Percentiles rank a stretch among this genome's conserved stretches.
Conservation (phyloP, 2,888 invertebrate genomes). For the Scaptomyza cyrtandrae region DNA sequence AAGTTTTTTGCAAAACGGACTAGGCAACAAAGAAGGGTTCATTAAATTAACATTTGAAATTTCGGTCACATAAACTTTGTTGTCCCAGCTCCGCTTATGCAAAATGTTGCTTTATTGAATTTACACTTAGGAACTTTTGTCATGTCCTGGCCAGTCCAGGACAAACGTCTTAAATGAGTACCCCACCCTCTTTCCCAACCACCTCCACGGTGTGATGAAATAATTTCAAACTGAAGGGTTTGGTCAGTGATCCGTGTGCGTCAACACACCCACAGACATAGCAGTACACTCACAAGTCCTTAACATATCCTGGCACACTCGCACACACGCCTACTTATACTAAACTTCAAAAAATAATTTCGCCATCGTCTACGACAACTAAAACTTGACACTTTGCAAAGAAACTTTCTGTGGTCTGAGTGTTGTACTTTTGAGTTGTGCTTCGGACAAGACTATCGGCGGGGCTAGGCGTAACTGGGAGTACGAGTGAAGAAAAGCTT, state of each 20-base stretch:
- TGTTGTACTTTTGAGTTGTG: conserved; percentile 60
- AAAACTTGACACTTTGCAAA: conserved; percentile 78
- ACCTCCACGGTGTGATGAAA: conserved; percentile 32
- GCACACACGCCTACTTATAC: conserved; percentile 55
- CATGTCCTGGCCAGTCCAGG: conserved; percentile 27
- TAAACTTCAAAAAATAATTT: conserved; percentile 79
- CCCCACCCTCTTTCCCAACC: neutral
- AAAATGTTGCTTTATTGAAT: conserved; percentile 69
- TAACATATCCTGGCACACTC: conserved; percentile 46
- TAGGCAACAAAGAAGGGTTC: conserved; percentile 36
- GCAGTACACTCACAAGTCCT: conserved; percentile 19
- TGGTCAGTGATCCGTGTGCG: conserved; percentile 57
- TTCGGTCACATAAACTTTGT: conserved; percentile 46
- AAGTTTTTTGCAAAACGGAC: conserved; percentile 3
- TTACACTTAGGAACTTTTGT: conserved; percentile 62
- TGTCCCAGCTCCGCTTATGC: conserved; percentile 56
- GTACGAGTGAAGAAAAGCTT: conserved; percentile 1
- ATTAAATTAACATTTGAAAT: conserved; percentile 63
- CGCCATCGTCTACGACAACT: conserved; percentile 73
- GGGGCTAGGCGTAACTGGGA: neutral
- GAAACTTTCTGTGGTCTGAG: conserved; percentile 74
- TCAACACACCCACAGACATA: conserved; percentile 10
- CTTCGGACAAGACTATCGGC: conserved; percentile 20
- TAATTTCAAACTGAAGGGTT: conserved; percentile 40
- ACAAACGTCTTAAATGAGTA: conserved; percentile 61